Evolutionary conservation across 23 tunicate species (phyloP).

Genomic region (Trididemnum clinides): DNA sequence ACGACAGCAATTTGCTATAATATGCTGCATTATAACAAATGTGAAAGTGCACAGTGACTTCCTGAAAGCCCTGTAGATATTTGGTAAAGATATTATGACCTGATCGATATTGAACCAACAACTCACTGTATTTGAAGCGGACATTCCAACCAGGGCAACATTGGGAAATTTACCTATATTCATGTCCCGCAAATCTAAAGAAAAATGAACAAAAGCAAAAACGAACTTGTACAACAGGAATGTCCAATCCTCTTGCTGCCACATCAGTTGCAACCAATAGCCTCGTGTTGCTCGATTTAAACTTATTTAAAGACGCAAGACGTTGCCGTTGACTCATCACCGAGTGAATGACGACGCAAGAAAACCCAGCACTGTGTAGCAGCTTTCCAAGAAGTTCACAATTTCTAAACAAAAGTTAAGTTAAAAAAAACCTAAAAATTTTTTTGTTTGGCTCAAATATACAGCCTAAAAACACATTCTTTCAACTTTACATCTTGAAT

Average conservation of each 20-base stretch:
- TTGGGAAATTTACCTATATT: not conserved
- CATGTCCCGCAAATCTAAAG: not conserved
- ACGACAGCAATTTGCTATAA: too few species aligned
- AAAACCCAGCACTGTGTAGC: constrained; percentile 75
- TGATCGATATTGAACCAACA: too few species aligned
- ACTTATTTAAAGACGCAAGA: constrained; percentile 69
- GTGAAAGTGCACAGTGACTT: too few species aligned
- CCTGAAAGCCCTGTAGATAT: too few species aligned
- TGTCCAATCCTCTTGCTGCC: constrained; percentile 96
- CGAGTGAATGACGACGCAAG: constrained; percentile 89
- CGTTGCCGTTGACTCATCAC: constrained; percentile 87
- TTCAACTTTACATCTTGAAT: too few species aligned
- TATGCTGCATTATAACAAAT: too few species aligned
- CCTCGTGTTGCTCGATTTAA: constrained; percentile 81
- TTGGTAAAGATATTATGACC: too few species aligned
- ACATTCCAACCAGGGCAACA: not conserved
- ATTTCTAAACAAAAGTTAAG: constrained; percentile 59
- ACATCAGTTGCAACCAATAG: constrained; percentile 97
- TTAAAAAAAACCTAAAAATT: too few species aligned
- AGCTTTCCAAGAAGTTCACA: constrained; percentile 84
- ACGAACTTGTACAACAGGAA: constrained; percentile 84
- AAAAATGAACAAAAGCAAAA: not conserved
- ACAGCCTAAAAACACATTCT: too few species aligned
- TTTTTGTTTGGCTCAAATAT: too few species aligned
- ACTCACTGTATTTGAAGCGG: too few species aligned